Percentiles rank a stretch among this genome's conserved stretches.
These are phyloP conservation scores for Verasper variegatus DNA, from an alignment of 2,113 vertebrate genomes.

Conservation along the genomic window DNA sequence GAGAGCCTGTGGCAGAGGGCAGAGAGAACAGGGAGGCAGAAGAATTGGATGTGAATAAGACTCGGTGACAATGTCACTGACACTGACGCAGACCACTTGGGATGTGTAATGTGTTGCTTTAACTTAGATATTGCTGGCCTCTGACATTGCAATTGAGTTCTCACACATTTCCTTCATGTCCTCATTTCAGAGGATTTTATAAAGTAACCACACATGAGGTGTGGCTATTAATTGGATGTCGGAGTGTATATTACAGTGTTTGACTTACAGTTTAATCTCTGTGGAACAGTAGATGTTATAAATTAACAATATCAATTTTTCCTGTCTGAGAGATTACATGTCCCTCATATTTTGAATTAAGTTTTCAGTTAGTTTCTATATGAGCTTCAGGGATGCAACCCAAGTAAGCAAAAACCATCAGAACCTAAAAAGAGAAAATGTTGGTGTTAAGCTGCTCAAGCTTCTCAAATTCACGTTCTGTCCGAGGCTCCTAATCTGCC, in stretches of 20 bases:
- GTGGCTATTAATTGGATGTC: not conserved
- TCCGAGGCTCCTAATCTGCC: constrained; percentile 5
- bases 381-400: not conserved
- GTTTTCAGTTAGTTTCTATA: not conserved
- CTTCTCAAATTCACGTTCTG: not conserved
- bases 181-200: constrained; percentile 13
- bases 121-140: constrained; percentile 45
- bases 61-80: constrained; percentile 63
- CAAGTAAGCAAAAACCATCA: not conserved
- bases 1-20: constrained; percentile 68
- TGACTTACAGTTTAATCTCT: not conserved
- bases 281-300: not conserved
- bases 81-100: constrained; percentile 53
- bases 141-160: constrained; percentile 39
- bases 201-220: not conserved
- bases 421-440: not conserved
- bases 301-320: not conserved
- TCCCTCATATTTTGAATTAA: not conserved
- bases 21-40: constrained; percentile 56
- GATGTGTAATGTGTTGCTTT: constrained; percentile 62
- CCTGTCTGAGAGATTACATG: not conserved
- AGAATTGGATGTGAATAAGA: constrained; percentile 65
- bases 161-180: constrained; percentile 36
- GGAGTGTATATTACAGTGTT: not conserved
- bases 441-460: not conserved